phyloP scores from a whole-genome alignment of 2,888 invertebrate species.

The Ceraclea dissimilis region DNA sequence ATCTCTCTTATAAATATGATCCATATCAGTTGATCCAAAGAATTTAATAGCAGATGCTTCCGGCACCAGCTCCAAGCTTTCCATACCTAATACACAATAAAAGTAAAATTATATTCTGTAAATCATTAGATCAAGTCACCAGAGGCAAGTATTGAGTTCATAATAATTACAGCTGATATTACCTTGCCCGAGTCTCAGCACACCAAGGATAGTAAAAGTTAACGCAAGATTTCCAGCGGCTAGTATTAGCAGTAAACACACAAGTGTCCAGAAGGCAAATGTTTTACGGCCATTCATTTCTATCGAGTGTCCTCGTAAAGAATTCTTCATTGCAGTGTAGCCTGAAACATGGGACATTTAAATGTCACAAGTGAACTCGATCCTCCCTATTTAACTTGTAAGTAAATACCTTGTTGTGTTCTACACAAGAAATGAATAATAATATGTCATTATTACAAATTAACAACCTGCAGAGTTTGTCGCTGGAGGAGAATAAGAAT shows the following conservation, averaged over 20 bases:
- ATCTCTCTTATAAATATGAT: conserved; percentile 66
- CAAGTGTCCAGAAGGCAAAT: conserved; percentile 73
- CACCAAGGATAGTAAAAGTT: conserved; percentile 73
- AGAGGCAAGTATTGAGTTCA: not conserved
- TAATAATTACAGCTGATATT: not conserved
- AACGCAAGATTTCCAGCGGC: conserved; percentile 73
- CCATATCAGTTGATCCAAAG: conserved; percentile 68
- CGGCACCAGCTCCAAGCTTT: conserved; percentile 71
- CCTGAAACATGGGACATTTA: not conserved
- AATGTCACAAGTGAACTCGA: too few relatives aligned
- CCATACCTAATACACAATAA: conserved; percentile 60
- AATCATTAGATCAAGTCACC: too few relatives aligned
- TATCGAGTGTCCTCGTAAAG: not conserved
- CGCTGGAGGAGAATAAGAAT: conserved; percentile 1
- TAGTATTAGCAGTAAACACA: conserved; percentile 60
- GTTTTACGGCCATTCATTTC: conserved; percentile 1
- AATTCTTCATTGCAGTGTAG: not conserved
- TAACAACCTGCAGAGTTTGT: not conserved
- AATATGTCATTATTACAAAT: too few relatives aligned
- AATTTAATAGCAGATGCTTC: conserved; percentile 70
- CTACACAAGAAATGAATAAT: too few relatives aligned
- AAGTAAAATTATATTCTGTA: too few relatives aligned
- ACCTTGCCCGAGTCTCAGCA: conserved; percentile 66
- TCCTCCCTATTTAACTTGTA: too few relatives aligned
- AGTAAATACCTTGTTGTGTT: too few relatives aligned